phyloP scores from a whole-genome alignment of 2,113 vertebrate genomes.

The Vombatus ursinus region DNA sequence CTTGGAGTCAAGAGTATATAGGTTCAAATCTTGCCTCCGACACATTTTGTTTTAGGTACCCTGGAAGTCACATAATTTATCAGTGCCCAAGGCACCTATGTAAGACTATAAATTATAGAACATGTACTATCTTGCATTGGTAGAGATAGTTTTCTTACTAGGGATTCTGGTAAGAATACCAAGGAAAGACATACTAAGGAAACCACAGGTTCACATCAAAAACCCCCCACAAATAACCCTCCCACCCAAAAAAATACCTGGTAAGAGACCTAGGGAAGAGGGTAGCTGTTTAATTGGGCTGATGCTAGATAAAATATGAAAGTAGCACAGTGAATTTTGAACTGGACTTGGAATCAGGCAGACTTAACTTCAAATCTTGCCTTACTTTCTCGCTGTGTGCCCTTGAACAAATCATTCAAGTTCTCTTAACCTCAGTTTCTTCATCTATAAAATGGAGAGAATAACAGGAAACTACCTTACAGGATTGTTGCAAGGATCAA shows the following conservation, averaged over 20 bases:
- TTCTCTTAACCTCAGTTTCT: background rate
- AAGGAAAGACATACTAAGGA: background rate
- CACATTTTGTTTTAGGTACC: background rate
- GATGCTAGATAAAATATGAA: no score
- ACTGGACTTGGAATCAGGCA: background rate
- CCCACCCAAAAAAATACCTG: background rate
- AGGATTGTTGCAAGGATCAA: background rate
- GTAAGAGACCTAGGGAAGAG: background rate
- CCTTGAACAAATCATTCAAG: background rate
- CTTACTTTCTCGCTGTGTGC: background rate
- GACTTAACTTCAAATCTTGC: background rate
- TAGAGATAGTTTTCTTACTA: background rate
- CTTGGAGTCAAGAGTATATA: background rate
- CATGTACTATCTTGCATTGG: background rate
- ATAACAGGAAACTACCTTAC: background rate
- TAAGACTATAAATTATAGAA: background rate
- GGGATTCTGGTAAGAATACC: no score
- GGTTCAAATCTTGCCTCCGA: background rate
- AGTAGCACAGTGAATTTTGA: background rate
- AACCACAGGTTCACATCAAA: background rate
- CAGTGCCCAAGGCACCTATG: background rate
- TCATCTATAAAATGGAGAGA: background rate
- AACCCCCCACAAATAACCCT: background rate
- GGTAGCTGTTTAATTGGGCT: no score
- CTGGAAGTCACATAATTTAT: background rate